A percentile compares a stretch with the other conserved stretches of the same genome.
Evolutionary conservation across 2,888 invertebrate species (phyloP).

Genomic region (Eulithis testata): DNA sequence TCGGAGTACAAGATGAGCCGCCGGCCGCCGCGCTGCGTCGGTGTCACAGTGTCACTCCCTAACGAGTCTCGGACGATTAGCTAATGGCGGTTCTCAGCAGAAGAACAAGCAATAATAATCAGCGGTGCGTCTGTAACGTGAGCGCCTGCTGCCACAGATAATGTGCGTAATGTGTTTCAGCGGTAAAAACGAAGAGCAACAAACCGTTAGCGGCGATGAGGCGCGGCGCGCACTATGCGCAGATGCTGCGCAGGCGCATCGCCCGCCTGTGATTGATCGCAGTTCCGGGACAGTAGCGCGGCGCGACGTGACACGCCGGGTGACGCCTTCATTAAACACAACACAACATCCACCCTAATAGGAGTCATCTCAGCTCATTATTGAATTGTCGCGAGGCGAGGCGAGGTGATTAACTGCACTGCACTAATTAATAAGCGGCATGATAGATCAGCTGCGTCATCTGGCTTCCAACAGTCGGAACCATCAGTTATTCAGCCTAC

Average conservation of each 20-base stretch:
- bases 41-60: constrained; percentile 9
- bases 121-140: constrained; percentile 51
- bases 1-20: too few species aligned
- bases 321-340: constrained; percentile 27
- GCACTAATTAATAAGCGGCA: constrained; percentile 14
- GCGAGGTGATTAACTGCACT: constrained; percentile 9
- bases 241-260: constrained; percentile 34
- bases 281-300: constrained; percentile 25
- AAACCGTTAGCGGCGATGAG: constrained; percentile 60
- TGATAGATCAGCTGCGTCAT: background rate
- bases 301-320: constrained; percentile 10
- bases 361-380: constrained; percentile 39
- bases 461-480: too few species aligned
- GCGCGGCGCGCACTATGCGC: constrained; percentile 38
- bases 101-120: constrained; percentile 53
- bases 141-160: constrained; percentile 49
- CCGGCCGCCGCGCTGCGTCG: too few species aligned
- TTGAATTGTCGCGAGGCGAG: constrained; percentile 18
- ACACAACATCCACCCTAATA: constrained; percentile 19
- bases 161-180: constrained; percentile 39
- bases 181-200: constrained; percentile 44
- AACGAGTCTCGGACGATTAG: constrained; percentile 47
- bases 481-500: too few species aligned
- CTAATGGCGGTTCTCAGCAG: constrained; percentile 44
- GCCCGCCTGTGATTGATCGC: constrained; percentile 24